phyloP scores from a whole-genome alignment of 2,888 invertebrate genomes.

The Hypolimnas misippus region DNA sequence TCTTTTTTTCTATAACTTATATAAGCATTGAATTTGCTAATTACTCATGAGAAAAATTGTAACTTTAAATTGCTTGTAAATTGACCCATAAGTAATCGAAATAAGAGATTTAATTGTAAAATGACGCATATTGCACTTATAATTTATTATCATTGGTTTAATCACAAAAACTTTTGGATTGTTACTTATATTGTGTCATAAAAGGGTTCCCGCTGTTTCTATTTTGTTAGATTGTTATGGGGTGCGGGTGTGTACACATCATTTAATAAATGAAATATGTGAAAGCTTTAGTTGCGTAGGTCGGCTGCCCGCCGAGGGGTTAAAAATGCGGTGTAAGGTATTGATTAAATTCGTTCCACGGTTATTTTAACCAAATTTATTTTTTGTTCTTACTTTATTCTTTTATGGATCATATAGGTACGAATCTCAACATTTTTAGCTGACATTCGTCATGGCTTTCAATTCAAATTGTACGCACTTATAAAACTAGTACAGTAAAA shows the following conservation, averaged over 20 bases:
- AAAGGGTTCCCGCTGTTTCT: slow-evolving; percentile 57
- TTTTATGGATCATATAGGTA: slow-evolving; percentile 3
- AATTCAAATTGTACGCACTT: neutral
- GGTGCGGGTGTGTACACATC: slow-evolving; percentile 58
- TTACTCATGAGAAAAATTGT: too few relatives aligned
- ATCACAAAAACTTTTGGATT: slow-evolving; percentile 40
- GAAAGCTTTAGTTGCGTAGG: slow-evolving; percentile 55
- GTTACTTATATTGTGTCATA: slow-evolving; percentile 46
- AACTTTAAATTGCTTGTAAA: slow-evolving; percentile 4
- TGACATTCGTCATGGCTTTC: slow-evolving; percentile 9
- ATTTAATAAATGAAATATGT: slow-evolving; percentile 75
- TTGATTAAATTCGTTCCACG: slow-evolving; percentile 29
- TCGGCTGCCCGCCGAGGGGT: slow-evolving; percentile 62
- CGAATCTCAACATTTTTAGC: too few relatives aligned
- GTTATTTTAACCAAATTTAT: slow-evolving; percentile 12
- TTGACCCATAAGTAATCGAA: slow-evolving; percentile 3
- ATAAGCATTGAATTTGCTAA: too few relatives aligned
- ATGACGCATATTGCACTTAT: slow-evolving; percentile 21
- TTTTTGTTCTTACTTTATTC: slow-evolving; percentile 10
- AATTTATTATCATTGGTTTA: slow-evolving; percentile 33
- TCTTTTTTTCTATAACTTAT: too few relatives aligned
- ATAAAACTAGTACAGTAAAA: neutral
- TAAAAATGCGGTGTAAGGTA: slow-evolving; percentile 53
- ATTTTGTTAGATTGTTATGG: slow-evolving; percentile 58
- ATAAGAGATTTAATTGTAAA: slow-evolving; percentile 12